Percentiles rank a stretch among this genome's conserved stretches.
Evolutionary conservation across 2,888 invertebrate genomes (phyloP).

Genomic region (Sylvicola fuscatus): DNA sequence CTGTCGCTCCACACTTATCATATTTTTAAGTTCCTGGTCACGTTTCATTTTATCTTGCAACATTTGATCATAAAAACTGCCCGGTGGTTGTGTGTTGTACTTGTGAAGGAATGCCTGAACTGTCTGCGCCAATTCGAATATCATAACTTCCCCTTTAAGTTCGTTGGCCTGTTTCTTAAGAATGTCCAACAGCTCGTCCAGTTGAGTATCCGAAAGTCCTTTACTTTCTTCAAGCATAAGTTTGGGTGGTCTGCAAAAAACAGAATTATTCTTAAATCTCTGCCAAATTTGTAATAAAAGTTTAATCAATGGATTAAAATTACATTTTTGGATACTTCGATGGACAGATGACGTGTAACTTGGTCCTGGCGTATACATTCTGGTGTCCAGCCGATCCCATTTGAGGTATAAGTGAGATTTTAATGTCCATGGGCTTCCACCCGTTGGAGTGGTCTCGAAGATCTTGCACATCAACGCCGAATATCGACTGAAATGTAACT

Average conservation of each 20-base stretch:
- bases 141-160: conserved; percentile 64
- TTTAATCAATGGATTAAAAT: conserved; percentile 15
- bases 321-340: conserved; percentile 64
- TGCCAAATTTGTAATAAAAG: not conserved
- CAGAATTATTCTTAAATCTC: not conserved
- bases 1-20: conserved; percentile 41
- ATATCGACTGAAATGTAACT: conserved; percentile 43
- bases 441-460: conserved; percentile 34
- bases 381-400: conserved; percentile 47
- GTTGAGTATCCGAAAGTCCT: conserved; percentile 54
- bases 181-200: conserved; percentile 36
- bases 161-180: conserved; percentile 33
- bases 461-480: conserved; percentile 46
- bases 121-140: conserved; percentile 60
- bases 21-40: conserved; percentile 37
- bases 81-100: conserved; percentile 58
- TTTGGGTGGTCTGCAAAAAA: conserved; percentile 34
- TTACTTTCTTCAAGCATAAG: conserved; percentile 51
- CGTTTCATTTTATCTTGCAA: conserved; percentile 44
- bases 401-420: conserved; percentile 52
- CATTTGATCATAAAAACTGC: conserved; percentile 89
- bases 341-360: conserved; percentile 54
- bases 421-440: conserved; percentile 57
- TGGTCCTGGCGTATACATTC: conserved; percentile 48
- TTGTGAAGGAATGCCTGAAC: conserved; percentile 58